Conservation (phyloP, 2,888 invertebrate genomes). For the Acrobasis consociella region DNA sequence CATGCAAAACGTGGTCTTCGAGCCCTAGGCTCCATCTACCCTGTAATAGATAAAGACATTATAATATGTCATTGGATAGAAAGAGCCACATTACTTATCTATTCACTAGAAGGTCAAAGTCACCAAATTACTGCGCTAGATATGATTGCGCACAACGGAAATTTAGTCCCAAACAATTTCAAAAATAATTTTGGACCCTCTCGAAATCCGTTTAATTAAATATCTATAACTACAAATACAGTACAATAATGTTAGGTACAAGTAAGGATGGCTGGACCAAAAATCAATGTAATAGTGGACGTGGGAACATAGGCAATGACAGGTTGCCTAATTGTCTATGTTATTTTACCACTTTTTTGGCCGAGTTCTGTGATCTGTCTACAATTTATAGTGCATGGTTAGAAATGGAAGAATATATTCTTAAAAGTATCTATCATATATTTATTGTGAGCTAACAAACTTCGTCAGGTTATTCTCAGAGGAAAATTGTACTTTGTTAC, state of each 20-base stretch:
- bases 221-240: not conserved
- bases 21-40: too few species aligned
- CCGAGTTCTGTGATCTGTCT: too few species aligned
- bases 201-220: conserved; percentile 11
- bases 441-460: conserved; percentile 51
- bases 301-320: too few species aligned
- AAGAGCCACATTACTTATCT: not conserved
- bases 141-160: conserved; percentile 59
- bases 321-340: too few species aligned
- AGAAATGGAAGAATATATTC: too few species aligned
- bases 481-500: conserved; percentile 70
- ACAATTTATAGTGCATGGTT: too few species aligned
- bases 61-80: not conserved
- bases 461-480: conserved; percentile 64
- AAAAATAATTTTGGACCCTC: conserved; percentile 40
- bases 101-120: conserved; percentile 11
- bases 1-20: too few species aligned
- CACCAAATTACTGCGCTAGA: conserved; percentile 60
- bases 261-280: too few species aligned
- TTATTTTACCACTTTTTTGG: too few species aligned
- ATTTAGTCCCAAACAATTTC: conserved; percentile 55
- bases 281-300: too few species aligned
- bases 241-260: too few species aligned
- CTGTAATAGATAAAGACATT: too few species aligned
- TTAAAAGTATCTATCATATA: conserved; percentile 23